A percentile compares a stretch with the other conserved stretches of the same genome.
These are phyloP conservation scores for Macrobrachium rosenbergii DNA, from an alignment of 1,140 invertebrate species.

Conservation along the genomic window DNA sequence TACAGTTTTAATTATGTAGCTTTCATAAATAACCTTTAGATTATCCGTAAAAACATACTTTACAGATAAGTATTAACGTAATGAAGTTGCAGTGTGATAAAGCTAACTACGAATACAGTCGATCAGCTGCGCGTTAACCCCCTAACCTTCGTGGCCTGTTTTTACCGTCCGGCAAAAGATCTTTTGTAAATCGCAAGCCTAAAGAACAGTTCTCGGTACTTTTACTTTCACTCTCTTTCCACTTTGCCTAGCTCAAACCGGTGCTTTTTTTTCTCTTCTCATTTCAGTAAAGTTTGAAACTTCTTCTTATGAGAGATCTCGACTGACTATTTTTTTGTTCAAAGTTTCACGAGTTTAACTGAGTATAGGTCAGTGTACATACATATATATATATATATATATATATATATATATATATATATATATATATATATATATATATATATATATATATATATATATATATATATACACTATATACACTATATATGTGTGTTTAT, in stretches of 20 bases:
- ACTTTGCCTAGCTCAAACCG: too few relatives aligned
- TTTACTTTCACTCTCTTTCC: too few relatives aligned
- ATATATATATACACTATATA: slow-evolving; percentile 14
- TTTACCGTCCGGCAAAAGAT: not conserved
- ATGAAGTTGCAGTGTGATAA: too few relatives aligned
- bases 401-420: slow-evolving; percentile 20
- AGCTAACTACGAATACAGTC: not conserved
- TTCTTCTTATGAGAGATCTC: not conserved
- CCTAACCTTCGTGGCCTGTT: not conserved
- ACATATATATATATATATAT: slow-evolving; percentile 26
- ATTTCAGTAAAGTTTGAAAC: not conserved
- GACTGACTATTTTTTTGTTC: too few relatives aligned
- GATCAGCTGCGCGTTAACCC: not conserved
- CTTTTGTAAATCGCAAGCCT: not conserved
- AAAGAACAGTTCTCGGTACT: too few relatives aligned
- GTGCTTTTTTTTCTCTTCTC: too few relatives aligned
- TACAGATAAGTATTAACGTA: too few relatives aligned
- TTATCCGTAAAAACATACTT: too few relatives aligned
- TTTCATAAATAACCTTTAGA: too few relatives aligned
- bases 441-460: slow-evolving; percentile 32
- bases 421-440: not conserved
- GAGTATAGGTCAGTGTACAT: not conserved
- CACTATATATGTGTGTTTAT: too few relatives aligned
- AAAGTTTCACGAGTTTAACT: too few relatives aligned
- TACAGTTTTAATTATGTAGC: too few relatives aligned